Evolutionary conservation across 2,797 vertebrate genomes (phyloP).

Genomic region (Mus caroli): DNA sequence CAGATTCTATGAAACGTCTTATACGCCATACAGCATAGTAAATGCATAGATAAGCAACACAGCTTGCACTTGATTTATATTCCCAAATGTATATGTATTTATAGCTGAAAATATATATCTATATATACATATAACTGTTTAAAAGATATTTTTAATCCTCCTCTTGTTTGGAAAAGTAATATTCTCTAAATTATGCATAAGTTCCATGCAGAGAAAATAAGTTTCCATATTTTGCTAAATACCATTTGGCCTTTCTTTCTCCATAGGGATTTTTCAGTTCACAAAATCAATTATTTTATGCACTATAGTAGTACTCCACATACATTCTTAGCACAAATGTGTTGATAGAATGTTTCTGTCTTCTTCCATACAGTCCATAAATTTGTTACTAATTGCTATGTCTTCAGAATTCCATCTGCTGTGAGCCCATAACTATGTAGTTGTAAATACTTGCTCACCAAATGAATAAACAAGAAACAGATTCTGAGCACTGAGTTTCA

Average conservation of each 20-base stretch:
- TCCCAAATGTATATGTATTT: not conserved
- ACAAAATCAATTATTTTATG: not conserved
- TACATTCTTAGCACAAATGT: too few relatives aligned
- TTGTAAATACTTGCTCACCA: not conserved
- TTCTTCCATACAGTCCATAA: not conserved
- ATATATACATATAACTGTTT: not conserved
- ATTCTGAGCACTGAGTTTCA: not conserved
- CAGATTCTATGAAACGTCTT: not conserved
- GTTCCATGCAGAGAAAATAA: not conserved
- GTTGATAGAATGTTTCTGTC: not conserved
- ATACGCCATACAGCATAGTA: not conserved
- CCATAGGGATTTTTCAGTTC: conserved; percentile 6
- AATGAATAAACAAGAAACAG: not conserved
- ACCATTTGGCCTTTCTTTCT: not conserved
- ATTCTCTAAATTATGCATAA: not conserved
- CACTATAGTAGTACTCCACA: not conserved
- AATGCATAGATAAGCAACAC: not conserved
- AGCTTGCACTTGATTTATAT: not conserved
- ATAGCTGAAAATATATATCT: not conserved
- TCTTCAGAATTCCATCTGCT: not conserved
- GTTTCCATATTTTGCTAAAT: conserved; percentile 35
- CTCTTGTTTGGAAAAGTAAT: not conserved
- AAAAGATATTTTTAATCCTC: not conserved
- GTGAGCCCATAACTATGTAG: not conserved
- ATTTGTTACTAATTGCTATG: not conserved